phyloP scores from a whole-genome alignment of 2,888 invertebrate species.

The Dolichopus griseipennis region DNA sequence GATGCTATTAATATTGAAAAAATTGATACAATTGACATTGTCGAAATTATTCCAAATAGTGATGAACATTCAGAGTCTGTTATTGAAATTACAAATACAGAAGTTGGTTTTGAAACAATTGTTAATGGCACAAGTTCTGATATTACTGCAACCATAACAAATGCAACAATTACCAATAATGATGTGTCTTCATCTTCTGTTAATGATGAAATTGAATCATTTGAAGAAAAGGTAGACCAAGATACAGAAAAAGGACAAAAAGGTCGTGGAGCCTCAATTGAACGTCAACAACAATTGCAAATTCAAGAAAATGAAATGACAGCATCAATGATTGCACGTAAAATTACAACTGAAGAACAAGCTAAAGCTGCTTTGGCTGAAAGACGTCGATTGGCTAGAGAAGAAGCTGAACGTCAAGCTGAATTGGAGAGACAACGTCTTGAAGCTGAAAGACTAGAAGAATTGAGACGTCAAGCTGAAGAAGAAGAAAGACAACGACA shows the following conservation, averaged over 20 bases:
- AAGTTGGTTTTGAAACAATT: conserved; percentile 7
- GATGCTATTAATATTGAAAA: conserved; percentile 41
- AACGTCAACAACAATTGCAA: conserved; percentile 20
- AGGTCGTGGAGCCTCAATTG: conserved; percentile 29
- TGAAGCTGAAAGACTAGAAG: conserved; percentile 64
- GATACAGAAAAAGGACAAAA: conserved; percentile 28
- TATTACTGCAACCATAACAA: conserved; percentile 27
- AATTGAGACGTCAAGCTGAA: conserved; percentile 58
- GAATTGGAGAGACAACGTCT: conserved; percentile 68
- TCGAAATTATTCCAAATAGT: conserved; percentile 19
- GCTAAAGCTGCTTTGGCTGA: conserved; percentile 92
- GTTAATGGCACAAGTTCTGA: neutral
- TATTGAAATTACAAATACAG: conserved; percentile 19
- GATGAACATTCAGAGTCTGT: conserved; percentile 19
- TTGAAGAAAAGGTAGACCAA: conserved; percentile 38
- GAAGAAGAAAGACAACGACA: conserved; percentile 79
- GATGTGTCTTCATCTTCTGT: neutral
- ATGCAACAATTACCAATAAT: conserved; percentile 21
- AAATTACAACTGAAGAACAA: conserved; percentile 82
- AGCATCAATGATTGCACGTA: conserved; percentile 59
- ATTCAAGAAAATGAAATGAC: conserved; percentile 36
- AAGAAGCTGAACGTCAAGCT: conserved; percentile 85
- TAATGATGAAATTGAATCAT: conserved; percentile 24
- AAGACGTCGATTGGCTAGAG: conserved; percentile 73
- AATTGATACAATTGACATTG: conserved; percentile 28